Evolutionary conservation across 92 coral and sea anemone species (phyloP).

Genomic region (Isaurus tuberculatus): DNA sequence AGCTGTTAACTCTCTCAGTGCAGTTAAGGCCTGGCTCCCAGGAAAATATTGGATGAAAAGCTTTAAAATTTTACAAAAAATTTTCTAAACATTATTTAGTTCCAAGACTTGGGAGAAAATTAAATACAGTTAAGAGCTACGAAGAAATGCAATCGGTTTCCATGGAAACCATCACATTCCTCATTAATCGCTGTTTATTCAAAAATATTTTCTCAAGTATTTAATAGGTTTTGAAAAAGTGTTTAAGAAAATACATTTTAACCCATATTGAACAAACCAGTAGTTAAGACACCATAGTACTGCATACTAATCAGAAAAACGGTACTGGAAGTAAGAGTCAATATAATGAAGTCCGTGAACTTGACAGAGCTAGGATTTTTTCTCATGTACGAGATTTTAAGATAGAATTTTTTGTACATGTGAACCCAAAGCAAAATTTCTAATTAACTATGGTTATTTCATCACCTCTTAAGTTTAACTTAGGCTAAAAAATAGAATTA

Average conservation of each 20-base stretch:
- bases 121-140: constrained; percentile 7
- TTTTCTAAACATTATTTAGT: not conserved
- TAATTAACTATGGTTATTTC: constrained; percentile 2
- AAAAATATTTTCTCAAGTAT: not conserved
- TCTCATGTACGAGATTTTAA: not conserved
- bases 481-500: not conserved
- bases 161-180: constrained; percentile 9
- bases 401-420: not conserved
- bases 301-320: constrained; percentile 2
- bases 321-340: not conserved
- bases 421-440: constrained; percentile 12
- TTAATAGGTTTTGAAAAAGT: constrained; percentile 1
- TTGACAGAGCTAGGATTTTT: constrained; percentile 9
- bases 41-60: not conserved
- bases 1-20: too few species aligned
- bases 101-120: not conserved
- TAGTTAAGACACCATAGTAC: constrained; percentile 10
- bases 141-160: not conserved
- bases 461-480: not conserved
- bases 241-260: not conserved
- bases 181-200: constrained; percentile 2
- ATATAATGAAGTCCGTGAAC: not conserved
- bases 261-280: not conserved
- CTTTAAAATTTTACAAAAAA: not conserved
- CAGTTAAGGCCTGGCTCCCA: not conserved